phyloP scores from a whole-genome alignment of 2,888 invertebrate species.

The Lithophane socia region DNA sequence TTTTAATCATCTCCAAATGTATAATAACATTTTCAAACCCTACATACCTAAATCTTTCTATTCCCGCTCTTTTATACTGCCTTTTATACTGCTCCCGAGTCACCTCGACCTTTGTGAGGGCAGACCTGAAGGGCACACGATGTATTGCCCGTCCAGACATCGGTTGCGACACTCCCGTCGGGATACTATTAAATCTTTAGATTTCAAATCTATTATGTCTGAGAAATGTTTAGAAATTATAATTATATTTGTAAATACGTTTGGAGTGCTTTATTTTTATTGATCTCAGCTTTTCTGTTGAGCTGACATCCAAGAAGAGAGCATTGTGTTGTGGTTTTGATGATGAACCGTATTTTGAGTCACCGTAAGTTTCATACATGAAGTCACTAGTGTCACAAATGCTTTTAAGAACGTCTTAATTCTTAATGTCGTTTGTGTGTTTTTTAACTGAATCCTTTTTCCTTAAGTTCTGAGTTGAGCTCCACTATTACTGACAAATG shows the following conservation, averaged over 20 bases:
- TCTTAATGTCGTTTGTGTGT: background rate
- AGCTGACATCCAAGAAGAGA: background rate
- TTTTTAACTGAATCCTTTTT: constrained; percentile 2
- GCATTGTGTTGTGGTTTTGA: background rate
- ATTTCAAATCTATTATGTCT: constrained; percentile 34
- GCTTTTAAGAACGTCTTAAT: background rate
- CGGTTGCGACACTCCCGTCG: constrained; percentile 13
- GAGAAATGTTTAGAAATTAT: constrained; percentile 5
- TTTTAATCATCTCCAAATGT: constrained; percentile 13
- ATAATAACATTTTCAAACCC: constrained; percentile 27
- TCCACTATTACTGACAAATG: no score
- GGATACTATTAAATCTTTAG: constrained; percentile 42
- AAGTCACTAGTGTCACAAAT: background rate
- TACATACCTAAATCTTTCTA: constrained; percentile 25
- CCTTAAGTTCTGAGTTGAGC: no score
- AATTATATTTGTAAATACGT: constrained; percentile 11
- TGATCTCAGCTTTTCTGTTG: background rate
- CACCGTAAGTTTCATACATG: background rate
- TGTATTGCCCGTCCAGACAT: constrained; percentile 45
- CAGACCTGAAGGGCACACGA: constrained; percentile 48
- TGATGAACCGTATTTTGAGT: background rate
- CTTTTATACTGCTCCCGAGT: constrained; percentile 49
- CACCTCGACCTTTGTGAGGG: constrained; percentile 62
- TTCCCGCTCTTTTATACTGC: no score
- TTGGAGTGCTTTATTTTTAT: background rate